Evolutionary conservation across 2,113 vertebrate genomes (phyloP).

Genomic region (Aleadryas rufinucha): DNA sequence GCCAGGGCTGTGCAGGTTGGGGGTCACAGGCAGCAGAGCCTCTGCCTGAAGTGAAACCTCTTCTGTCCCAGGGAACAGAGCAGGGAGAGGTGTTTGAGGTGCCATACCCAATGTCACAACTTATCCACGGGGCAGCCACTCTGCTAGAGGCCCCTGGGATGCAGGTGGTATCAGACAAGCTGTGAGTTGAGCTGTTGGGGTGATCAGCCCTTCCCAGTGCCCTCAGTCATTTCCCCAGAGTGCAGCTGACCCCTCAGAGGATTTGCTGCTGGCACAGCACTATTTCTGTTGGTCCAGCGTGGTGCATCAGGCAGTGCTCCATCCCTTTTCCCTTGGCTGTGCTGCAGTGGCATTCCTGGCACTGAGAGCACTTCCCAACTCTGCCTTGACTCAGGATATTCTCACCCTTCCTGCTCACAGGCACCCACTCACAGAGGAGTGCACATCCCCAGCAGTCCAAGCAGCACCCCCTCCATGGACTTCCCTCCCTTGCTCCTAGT

Average conservation of each 20-base stretch:
- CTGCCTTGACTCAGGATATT: accelerated
- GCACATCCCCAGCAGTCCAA: accelerated
- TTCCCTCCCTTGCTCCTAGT: neutral
- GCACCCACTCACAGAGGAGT: accelerated
- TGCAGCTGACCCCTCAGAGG: neutral
- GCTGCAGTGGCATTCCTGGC: neutral
- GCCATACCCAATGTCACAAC: neutral
- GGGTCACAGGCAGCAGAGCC: neutral
- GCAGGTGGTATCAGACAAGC: neutral
- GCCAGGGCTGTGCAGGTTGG: neutral
- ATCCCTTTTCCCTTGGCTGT: neutral
- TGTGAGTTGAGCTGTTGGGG: neutral
- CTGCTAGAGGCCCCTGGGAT: neutral
- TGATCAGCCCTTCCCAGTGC: neutral
- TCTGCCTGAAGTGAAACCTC: neutral
- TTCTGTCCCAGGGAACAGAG: neutral
- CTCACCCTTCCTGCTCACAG: neutral
- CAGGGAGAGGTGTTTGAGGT: neutral
- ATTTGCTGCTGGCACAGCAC: neutral
- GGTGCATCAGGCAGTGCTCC: neutral
- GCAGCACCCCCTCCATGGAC: neutral
- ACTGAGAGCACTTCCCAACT: neutral
- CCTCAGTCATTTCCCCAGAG: neutral
- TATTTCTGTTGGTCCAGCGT: accelerated
- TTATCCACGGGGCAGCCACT: neutral